Conservation (phyloP, 1,140 invertebrate species). For the Drosophila bocqueti region DNA sequence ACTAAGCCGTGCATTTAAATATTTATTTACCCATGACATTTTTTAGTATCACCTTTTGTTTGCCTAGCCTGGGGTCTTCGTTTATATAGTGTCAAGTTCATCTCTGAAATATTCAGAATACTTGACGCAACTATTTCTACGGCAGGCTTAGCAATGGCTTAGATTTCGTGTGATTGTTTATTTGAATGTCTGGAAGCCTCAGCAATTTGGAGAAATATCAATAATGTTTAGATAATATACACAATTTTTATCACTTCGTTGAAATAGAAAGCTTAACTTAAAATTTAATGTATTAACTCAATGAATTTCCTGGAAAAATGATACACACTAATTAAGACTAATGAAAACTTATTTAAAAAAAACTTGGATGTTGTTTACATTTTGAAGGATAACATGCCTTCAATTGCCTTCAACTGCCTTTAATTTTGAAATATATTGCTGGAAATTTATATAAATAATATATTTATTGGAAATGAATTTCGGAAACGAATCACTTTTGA, state of each 20-base stretch:
- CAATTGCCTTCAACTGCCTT: too few species aligned
- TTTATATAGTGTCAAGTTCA: conserved; percentile 51
- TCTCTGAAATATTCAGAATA: conserved; percentile 42
- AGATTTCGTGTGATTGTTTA: conserved; percentile 9
- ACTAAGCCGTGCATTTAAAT: conserved; percentile 42
- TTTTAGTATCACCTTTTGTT: conserved; percentile 43
- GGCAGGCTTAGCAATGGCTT: not conserved
- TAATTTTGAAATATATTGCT: too few species aligned
- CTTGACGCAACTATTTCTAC: conserved; percentile 23
- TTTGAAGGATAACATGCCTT: too few species aligned
- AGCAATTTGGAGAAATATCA: not conserved
- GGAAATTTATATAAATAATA: too few species aligned
- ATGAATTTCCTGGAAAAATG: too few species aligned
- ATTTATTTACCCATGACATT: conserved; percentile 60
- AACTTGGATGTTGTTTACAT: too few species aligned
- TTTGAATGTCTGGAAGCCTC: not conserved
- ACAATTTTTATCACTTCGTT: not conserved
- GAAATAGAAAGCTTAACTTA: too few species aligned
- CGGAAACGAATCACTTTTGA: not conserved
- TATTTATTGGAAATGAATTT: not conserved
- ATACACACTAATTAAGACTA: too few species aligned
- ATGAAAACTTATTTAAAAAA: too few species aligned
- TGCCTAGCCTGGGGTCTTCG: conserved; percentile 20
- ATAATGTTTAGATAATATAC: not conserved
- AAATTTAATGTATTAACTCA: too few species aligned